Evolutionary conservation across 2,888 invertebrate genomes (phyloP).

Genomic region (Euproctis similis): DNA sequence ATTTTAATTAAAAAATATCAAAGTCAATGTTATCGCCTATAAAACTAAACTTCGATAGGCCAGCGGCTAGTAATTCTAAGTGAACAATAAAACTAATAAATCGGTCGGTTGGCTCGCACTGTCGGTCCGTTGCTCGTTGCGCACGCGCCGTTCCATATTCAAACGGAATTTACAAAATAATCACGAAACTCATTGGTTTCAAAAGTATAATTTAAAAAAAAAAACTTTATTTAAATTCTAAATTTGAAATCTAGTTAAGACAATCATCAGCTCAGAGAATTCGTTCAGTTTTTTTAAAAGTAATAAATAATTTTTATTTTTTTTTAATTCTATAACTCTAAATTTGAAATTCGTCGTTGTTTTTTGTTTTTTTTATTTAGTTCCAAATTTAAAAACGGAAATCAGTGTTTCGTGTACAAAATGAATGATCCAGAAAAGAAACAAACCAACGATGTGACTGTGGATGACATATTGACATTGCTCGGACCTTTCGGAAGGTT

Average conservation of each 20-base stretch:
- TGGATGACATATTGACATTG: constrained; percentile 59
- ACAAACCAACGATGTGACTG: constrained; percentile 47
- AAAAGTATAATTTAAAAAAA: no score
- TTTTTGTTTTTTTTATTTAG: constrained; percentile 3
- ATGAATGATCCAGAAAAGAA: constrained; percentile 67
- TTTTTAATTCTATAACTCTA: no score
- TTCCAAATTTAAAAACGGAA: constrained; percentile 5
- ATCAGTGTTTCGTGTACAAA: constrained; percentile 21
- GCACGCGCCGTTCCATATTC: constrained; percentile 34
- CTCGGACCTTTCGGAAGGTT: constrained; percentile 61
- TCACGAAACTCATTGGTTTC: constrained; percentile 20
- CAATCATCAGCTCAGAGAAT: no score
- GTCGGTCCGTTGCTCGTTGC: constrained; percentile 35
- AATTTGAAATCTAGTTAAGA: no score
- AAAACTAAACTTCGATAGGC: constrained; percentile 19
- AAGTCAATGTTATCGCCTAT: constrained; percentile 21
- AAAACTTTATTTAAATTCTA: no score
- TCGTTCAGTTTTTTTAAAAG: no score
- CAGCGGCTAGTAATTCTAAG: constrained; percentile 38
- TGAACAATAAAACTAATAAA: constrained; percentile 55
- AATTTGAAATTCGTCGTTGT: background rate
- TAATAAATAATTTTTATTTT: no score
- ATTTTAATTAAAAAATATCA: no score
- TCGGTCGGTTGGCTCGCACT: constrained; percentile 38
- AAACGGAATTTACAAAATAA: constrained; percentile 17